Conservation (phyloP, 64 coral and sea anemone species). For the Montipora sp. region DNA sequence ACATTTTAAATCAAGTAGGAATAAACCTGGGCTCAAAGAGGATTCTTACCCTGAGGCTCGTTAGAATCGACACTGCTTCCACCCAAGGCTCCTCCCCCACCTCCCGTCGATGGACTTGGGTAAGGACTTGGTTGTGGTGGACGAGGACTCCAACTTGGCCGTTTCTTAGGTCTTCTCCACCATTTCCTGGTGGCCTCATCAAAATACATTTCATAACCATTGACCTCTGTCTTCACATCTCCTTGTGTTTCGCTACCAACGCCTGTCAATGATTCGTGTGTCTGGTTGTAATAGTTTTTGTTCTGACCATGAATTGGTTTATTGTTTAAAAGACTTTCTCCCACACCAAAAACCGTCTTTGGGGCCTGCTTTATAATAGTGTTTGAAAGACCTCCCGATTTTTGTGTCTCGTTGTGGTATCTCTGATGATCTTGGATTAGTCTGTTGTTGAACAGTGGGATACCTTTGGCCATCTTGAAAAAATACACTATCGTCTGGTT, state of each 20-base stretch:
- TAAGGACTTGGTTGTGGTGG: neutral
- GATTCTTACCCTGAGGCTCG: conserved; percentile 26
- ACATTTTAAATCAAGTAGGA: neutral
- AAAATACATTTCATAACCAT: neutral
- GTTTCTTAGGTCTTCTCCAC: neutral
- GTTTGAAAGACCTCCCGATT: neutral
- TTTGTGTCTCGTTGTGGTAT: neutral
- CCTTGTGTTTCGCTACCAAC: neutral
- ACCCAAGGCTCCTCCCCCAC: conserved; percentile 10
- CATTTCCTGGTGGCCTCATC: neutral
- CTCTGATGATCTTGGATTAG: neutral
- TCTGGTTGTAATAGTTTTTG: too few species aligned
- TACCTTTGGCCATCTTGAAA: conserved; percentile 46
- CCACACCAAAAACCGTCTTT: neutral
- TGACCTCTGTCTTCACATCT: neutral
- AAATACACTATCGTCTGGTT: conserved; percentile 46
- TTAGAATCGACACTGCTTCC: conserved; percentile 10
- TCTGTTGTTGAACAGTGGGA: conserved; percentile 34
- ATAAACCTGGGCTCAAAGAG: neutral
- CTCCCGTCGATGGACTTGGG: conserved; percentile 13
- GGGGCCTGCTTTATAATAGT: neutral
- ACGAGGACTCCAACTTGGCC: neutral
- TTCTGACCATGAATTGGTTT: neutral
- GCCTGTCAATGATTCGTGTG: neutral
- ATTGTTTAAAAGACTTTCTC: neutral